Evolutionary conservation across 1,140 invertebrate species (phyloP).

Genomic region (honey bee (Apis mellifera)): DNA sequence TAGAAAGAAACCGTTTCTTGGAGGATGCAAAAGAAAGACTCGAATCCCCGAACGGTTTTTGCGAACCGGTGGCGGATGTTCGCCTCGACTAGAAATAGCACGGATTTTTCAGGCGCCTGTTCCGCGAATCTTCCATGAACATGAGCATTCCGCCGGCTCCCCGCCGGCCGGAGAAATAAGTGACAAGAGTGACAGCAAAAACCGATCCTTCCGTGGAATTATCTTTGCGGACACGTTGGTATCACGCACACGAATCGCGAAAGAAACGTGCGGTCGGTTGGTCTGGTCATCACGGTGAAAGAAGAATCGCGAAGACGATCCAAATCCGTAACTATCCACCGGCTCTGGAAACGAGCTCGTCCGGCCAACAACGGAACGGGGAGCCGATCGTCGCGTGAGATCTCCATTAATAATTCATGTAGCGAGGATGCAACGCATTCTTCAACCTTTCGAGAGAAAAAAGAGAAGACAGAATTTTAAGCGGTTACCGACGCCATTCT

Average conservation of each 20-base stretch:
- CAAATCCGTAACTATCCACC: slow-evolving; percentile 43
- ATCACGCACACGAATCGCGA: slow-evolving; percentile 17
- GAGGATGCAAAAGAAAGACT: slow-evolving; percentile 18
- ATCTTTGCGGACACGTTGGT: slow-evolving; percentile 14
- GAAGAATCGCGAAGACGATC: slow-evolving; percentile 47
- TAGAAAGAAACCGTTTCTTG: slow-evolving; percentile 28
- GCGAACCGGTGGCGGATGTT: slow-evolving; percentile 24
- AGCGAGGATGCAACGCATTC: slow-evolving; percentile 32
- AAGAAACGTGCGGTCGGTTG: slow-evolving; percentile 44
- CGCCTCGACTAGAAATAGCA: slow-evolving; percentile 57
- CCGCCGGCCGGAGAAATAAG: slow-evolving; percentile 41
- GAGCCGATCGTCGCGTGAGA: slow-evolving; percentile 19
- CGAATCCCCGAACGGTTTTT: slow-evolving; percentile 30
- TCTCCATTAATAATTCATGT: slow-evolving; percentile 57
- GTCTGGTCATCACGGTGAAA: slow-evolving; percentile 12
- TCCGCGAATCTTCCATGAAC: slow-evolving; percentile 62
- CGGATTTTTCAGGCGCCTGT: slow-evolving; percentile 40
- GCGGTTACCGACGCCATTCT: neutral
- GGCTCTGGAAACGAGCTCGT: slow-evolving; percentile 30
- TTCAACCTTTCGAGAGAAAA: neutral
- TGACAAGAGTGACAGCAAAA: slow-evolving; percentile 43
- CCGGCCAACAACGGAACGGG: slow-evolving; percentile 3
- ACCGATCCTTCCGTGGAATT: slow-evolving; percentile 54
- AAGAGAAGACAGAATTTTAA: neutral
- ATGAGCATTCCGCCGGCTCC: slow-evolving; percentile 39